A percentile compares a stretch with the other conserved stretches of the same genome.
Conservation (phyloP, 2,888 invertebrate genomes). For the Pterobdella sp. region DNA sequence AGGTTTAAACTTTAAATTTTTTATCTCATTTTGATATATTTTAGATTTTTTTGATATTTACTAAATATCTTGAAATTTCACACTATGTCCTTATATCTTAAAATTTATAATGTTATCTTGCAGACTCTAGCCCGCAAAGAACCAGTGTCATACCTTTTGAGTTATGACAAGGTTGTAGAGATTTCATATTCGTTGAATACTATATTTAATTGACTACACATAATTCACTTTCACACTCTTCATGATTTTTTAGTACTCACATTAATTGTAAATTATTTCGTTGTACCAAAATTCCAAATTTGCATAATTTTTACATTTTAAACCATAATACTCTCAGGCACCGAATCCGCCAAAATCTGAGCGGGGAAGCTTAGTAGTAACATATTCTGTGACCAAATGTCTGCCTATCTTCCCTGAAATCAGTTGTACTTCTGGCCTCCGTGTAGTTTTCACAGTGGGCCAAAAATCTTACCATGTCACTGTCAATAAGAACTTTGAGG, state of each 20-base stretch:
- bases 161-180: background rate
- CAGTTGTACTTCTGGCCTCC: conserved; percentile 19
- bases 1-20: too few species aligned
- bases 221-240: background rate
- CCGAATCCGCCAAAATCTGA: background rate
- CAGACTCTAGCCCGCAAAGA: background rate
- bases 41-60: too few species aligned
- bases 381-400: conserved; percentile 22
- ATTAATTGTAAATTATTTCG: too few species aligned
- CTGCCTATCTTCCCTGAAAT: conserved; percentile 18
- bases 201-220: too few species aligned
- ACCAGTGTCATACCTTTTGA: background rate
- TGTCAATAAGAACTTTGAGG: conserved; percentile 23
- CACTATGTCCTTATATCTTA: too few species aligned
- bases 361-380: conserved; percentile 9
- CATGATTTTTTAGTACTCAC: background rate
- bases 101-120: too few species aligned
- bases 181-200: background rate
- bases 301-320: background rate
- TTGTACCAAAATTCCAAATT: too few species aligned
- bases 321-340: background rate
- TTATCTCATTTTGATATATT: too few species aligned
- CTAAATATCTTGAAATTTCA: too few species aligned
- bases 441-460: conserved; percentile 8
- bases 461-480: conserved; percentile 14